Evolutionary conservation across 2,888 invertebrate species (phyloP).

Genomic region (Sussaba pulchella): DNA sequence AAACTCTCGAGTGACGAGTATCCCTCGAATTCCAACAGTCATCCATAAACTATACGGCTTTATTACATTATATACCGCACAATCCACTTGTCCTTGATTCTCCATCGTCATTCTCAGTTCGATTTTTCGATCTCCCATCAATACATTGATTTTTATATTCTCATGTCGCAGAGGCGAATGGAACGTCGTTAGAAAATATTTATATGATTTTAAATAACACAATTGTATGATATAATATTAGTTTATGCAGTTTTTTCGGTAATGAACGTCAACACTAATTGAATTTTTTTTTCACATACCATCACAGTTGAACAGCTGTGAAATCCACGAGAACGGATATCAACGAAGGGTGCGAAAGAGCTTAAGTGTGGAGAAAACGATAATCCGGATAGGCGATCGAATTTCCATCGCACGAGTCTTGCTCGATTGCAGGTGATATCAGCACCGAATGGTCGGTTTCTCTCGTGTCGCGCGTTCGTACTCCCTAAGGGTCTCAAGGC

Average conservation of each 20-base stretch:
- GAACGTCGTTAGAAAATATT: too few species aligned
- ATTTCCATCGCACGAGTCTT: constrained; percentile 19
- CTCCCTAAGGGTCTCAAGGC: not conserved
- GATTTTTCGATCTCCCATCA: not conserved
- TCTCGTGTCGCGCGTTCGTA: not conserved
- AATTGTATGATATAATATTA: too few species aligned
- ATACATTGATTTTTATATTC: too few species aligned
- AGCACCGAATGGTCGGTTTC: not conserved
- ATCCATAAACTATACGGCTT: not conserved
- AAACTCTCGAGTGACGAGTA: constrained; percentile 16
- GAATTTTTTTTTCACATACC: too few species aligned
- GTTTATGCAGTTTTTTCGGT: too few species aligned
- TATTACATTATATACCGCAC: not conserved
- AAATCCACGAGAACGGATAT: too few species aligned
- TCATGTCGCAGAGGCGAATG: too few species aligned
- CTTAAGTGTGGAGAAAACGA: not conserved
- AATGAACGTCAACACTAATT: too few species aligned
- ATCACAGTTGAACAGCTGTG: too few species aligned
- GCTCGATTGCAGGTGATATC: constrained; percentile 18
- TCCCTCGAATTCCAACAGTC: not conserved
- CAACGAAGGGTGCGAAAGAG: too few species aligned
- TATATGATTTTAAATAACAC: too few species aligned
- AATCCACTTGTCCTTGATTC: constrained; percentile 19
- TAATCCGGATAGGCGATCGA: constrained; percentile 25
- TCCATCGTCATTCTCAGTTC: constrained; percentile 1